Evolutionary conservation across 2,113 vertebrate species (phyloP).

Genomic region (Passer montanus): DNA sequence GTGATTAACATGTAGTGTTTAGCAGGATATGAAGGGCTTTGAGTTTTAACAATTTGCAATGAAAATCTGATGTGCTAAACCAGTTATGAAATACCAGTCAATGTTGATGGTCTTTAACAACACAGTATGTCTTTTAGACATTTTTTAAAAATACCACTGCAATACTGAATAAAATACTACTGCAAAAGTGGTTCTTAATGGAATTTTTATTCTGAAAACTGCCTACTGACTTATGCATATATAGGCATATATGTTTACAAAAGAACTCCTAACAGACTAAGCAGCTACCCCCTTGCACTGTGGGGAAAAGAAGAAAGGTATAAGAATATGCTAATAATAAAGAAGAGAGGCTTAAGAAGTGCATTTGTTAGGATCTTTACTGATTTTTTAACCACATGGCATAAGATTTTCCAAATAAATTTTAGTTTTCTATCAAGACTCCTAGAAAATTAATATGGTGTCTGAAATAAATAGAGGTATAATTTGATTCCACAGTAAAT

Average conservation of each 20-base stretch:
- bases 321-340: not conserved
- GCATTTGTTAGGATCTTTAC: not conserved
- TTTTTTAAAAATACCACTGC: not conserved
- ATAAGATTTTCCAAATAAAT: not conserved
- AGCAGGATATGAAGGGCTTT: not conserved
- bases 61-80: not conserved
- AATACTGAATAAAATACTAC: not conserved
- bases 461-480: not conserved
- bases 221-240: not conserved
- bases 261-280: not conserved
- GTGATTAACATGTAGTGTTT: not conserved
- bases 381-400: not conserved
- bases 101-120: not conserved
- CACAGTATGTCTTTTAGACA: not conserved
- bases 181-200: not conserved
- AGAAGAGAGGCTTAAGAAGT: not conserved
- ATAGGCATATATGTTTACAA: not conserved
- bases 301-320: not conserved
- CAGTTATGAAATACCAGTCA: not conserved
- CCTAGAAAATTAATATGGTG: not conserved
- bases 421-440: not conserved
- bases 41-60: not conserved
- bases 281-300: not conserved
- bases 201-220: not conserved
- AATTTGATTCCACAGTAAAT: not conserved